Evolutionary conservation across 2,888 invertebrate genomes (phyloP), one percentile per base, ranked within the genome.

Genomic region (Physocephala rufipes): DNA sequence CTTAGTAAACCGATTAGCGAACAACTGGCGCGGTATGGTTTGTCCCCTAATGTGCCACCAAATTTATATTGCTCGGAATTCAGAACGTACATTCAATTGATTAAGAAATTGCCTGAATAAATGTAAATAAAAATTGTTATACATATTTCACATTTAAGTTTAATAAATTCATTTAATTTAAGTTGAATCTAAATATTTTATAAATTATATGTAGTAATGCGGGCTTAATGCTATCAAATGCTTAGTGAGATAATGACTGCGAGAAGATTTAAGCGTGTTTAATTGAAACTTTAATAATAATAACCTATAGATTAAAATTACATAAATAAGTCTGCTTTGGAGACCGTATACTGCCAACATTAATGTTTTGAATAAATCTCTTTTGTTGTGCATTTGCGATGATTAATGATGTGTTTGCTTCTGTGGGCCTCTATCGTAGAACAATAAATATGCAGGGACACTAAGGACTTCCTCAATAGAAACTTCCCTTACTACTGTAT

Each of bases 381-480:
- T 36, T 36, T 9, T 36, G 36, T 36, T 36, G 36, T 9, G 36
- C 5, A 7, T 36, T 36, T n/a, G 19, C 55, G 66, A 61, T 73
- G 36, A 36, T 36, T 36, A 36, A 36, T 58, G 75, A 59, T 74
- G 76, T 28, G 74, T 51, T 51, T 75, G 79, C 16, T 83, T 79
- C 53, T 85, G 85, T 59, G 84, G 82, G 36, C 86, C 85, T 19
- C 86, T 82, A 80, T 97, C 96, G 86, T 98, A 98, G 88, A 96
- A 96, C 74, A 98, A 88, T 90, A 98, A 91, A 87, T 97, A 98
- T 19, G 97, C 96, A 70, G 93, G 91, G 79, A 94, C 92, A 76
- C 91, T 90, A 21, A 96, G 88, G 67, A 97, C 97, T 83, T 95
- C 93, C 64, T 91, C 90, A 62, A 95, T 88, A 0, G 92, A 88